Percentiles rank a stretch among this genome's conserved stretches.
phyloP scores from a whole-genome alignment of 2,797 vertebrate species.

The Vespertilio murinus region DNA sequence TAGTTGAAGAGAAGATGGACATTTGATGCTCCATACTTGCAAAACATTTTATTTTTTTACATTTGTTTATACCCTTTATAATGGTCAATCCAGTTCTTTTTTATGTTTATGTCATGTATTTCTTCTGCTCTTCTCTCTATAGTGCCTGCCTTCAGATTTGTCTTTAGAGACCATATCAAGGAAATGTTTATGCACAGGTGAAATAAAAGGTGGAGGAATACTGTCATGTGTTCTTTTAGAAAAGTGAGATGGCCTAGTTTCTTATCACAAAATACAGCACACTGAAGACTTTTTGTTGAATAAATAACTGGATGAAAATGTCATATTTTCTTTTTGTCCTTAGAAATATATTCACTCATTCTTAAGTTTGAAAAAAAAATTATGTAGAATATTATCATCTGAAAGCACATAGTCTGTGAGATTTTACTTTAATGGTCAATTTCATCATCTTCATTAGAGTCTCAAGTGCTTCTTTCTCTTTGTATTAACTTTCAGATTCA shows the following conservation, averaged over 20 bases:
- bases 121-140: neutral
- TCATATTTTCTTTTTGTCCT: neutral
- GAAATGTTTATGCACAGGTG: neutral
- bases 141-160: neutral
- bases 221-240: neutral
- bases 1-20: neutral
- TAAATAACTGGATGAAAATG: conserved; percentile 8
- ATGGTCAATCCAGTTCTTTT: neutral
- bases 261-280: neutral
- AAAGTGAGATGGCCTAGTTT: conserved; percentile 9
- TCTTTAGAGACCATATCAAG: neutral
- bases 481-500: neutral
- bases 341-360: neutral
- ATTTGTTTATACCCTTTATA: neutral
- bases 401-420: neutral
- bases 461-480: neutral
- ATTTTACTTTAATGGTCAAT: neutral
- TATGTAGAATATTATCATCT: neutral
- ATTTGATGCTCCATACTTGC: neutral
- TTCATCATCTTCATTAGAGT: neutral
- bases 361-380: neutral
- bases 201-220: neutral
- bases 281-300: neutral
- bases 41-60: conserved; percentile 31
- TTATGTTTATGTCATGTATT: neutral